Base-by-base conservation (phyloP, 2,113 vertebrate genomes). In the Mandrillus leucophaeus region DNA sequence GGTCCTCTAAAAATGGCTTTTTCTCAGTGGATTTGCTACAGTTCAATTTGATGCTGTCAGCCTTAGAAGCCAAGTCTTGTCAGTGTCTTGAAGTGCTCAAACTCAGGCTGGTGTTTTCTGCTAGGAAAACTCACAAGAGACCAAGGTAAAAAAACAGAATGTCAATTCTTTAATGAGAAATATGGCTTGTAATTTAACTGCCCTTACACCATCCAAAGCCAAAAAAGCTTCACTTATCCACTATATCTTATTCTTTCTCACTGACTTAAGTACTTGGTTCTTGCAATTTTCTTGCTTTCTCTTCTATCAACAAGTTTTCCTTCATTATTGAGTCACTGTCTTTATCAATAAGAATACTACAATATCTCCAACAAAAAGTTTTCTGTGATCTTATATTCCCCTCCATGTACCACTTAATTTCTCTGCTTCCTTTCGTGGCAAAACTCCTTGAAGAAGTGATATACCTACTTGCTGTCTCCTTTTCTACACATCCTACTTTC, bases 141-240 rank as follows among this genome's bases (percentile, higher is more conserved):
- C 59, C 48, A 38, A 81, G 43, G 45, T 72, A 72, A 23, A 72
- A 35, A 95, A 95, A 32, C 55, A 92, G 73, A 92, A 83, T 59
- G 68, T 83, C 84, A 90, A 55, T 82, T 70, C 61, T 90, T 76
- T 48, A 95, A 90, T 96, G 83, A 90, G 80, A 90, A 94, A 73
- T 90, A 83, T 66, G 79, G 81, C 70, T 96, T 96, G 61, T 27
- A 64, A 32, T 86, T 81, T 92, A 68, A 81, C 45, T 48, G 43
- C 61, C 23, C 72, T 89, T 93, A 35, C 30, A 93, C 50, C 95
- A 38, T 76, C 68, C 17, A 78, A 82, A 59, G 75, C 50, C 18
- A 52, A 83, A 59, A 79, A 86, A 38, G 8, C 27, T 85, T 76
- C 40, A 30, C 38, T 88, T 73, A 18, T 6, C 2, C 30, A 6